phyloP scores from a whole-genome alignment of 2,888 invertebrate genomes.

The Eilema griseolum region DNA sequence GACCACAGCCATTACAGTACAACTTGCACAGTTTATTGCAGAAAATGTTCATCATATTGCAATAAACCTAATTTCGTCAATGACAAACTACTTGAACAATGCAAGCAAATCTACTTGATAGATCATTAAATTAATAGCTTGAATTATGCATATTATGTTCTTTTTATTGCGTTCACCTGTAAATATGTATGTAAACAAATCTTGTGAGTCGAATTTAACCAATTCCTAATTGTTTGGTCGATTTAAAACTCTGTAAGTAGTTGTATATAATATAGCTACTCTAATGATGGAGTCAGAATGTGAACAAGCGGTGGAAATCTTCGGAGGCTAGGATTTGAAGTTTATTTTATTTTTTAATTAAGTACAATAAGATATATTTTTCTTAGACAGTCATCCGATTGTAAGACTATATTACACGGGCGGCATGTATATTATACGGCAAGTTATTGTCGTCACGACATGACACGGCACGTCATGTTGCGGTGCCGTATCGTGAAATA shows the following conservation, averaged over 20 bases:
- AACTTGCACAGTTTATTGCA: slow-evolving; percentile 8
- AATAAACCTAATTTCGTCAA: slow-evolving; percentile 3
- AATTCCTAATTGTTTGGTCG: neutral
- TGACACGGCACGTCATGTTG: neutral
- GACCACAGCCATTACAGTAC: slow-evolving; percentile 8
- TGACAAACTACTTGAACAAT: slow-evolving; percentile 12
- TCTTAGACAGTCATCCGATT: neutral
- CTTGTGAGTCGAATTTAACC: neutral
- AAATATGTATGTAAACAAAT: neutral
- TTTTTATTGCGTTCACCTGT: slow-evolving; percentile 28
- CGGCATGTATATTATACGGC: neutral
- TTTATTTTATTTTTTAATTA: neutral
- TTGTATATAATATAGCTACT: no score
- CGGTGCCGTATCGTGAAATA: neutral
- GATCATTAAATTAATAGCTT: slow-evolving; percentile 4
- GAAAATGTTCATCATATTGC: slow-evolving; percentile 8
- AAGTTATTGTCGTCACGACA: neutral
- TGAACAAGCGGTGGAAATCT: neutral
- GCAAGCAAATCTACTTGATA: slow-evolving; percentile 23
- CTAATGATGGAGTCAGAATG: no score
- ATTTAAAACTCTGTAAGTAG: neutral
- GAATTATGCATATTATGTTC: slow-evolving; percentile 1
- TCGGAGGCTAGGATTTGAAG: neutral
- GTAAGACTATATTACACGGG: no score
- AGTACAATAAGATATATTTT: no score